Percentiles rank a stretch among this genome's conserved stretches.
Evolutionary conservation across 1,140 invertebrate genomes (phyloP).

Genomic region (Ostrea denselamellosa): DNA sequence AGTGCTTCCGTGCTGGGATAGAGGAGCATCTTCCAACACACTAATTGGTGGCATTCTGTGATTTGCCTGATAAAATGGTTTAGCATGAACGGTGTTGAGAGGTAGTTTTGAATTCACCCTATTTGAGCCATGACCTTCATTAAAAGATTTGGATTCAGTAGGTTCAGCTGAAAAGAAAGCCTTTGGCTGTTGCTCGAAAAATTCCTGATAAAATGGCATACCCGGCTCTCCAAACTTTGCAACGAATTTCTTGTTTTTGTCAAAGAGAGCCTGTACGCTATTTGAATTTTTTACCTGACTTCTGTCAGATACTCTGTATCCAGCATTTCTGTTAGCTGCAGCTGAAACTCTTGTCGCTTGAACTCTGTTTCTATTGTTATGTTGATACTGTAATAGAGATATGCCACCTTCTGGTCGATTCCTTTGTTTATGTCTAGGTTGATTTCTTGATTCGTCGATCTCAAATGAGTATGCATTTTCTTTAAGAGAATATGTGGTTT

Average conservation of each 20-base stretch:
- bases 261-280: background rate
- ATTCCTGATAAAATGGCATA: background rate
- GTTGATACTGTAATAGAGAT: background rate
- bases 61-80: background rate
- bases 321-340: background rate
- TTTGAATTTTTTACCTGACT: background rate
- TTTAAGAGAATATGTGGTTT: background rate
- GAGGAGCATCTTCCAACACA: background rate
- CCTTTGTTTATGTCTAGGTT: background rate
- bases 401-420: background rate
- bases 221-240: slow-evolving; percentile 7
- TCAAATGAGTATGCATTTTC: background rate
- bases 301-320: background rate
- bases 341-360: background rate
- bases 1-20: background rate
- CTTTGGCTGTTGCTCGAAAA: background rate
- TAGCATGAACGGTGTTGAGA: background rate
- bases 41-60: background rate
- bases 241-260: slow-evolving; percentile 26
- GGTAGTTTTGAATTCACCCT: too few relatives aligned
- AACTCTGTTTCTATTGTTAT: background rate
- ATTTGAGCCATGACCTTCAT: background rate
- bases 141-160: background rate
- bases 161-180: background rate
- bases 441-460: background rate